Conservation (phyloP, 2,888 invertebrate genomes). For the Leptopilina drosophilae region DNA sequence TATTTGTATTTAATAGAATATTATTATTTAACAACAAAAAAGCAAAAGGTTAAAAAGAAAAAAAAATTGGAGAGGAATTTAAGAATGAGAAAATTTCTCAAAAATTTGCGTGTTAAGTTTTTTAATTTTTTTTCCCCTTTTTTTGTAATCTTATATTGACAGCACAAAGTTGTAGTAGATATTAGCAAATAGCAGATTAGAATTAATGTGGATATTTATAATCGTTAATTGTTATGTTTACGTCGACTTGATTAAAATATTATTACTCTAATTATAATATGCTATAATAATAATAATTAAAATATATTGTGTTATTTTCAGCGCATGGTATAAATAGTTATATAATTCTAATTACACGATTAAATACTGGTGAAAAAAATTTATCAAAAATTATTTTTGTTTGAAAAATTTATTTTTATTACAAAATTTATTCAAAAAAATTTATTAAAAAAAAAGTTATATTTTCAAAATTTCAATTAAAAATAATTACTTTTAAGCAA, state of each 20-base stretch:
- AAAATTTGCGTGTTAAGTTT: neutral
- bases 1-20: slow-evolving; percentile 30
- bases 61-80: neutral
- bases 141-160: neutral
- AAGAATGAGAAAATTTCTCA: slow-evolving; percentile 4
- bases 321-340: slow-evolving; percentile 19
- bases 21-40: slow-evolving; percentile 12
- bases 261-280: slow-evolving; percentile 4
- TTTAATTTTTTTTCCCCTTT: neutral
- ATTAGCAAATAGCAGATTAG: slow-evolving; percentile 18
- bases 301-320: slow-evolving; percentile 31
- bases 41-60: neutral
- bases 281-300: neutral
- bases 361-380: too few species aligned
- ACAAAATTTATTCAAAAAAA: too few species aligned
- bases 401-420: too few species aligned
- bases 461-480: too few species aligned
- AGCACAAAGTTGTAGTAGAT: slow-evolving; percentile 1
- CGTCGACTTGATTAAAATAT: slow-evolving; percentile 21
- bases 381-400: too few species aligned
- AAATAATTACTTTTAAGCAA: too few species aligned
- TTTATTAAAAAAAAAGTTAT: too few species aligned
- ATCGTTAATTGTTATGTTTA: slow-evolving; percentile 34
- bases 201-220: slow-evolving; percentile 30
- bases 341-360: too few species aligned